Percentiles rank a stretch among this genome's conserved stretches.
phyloP scores from a whole-genome alignment of 2,113 vertebrate species.

The Leptosomus discolor region DNA sequence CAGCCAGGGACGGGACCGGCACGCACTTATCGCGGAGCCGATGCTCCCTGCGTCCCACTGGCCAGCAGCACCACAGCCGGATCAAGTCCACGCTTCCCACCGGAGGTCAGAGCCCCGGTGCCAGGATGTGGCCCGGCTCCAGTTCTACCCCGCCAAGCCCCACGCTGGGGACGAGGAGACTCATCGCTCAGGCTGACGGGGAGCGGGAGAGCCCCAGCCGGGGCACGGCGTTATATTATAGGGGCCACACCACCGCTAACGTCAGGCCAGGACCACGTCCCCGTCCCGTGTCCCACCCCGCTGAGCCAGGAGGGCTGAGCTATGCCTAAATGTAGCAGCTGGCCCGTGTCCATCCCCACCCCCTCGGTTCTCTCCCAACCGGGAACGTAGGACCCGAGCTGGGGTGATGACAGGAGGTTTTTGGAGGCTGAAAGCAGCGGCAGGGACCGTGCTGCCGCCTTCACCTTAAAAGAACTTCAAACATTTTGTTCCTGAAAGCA shows the following conservation, averaged over 20 bases:
- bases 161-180: neutral
- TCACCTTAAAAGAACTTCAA: conserved; percentile 67
- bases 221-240: neutral
- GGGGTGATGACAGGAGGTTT: neutral
- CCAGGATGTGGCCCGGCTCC: neutral
- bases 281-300: fast-evolving
- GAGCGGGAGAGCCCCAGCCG: neutral
- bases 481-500: conserved; percentile 52
- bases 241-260: neutral
- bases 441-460: neutral
- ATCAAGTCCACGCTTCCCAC: conserved; percentile 10
- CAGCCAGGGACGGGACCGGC: fast-evolving
- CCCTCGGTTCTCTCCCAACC: neutral
- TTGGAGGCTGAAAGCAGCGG: neutral
- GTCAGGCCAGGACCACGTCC: neutral
- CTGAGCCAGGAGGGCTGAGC: conserved; percentile 1
- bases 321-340: neutral
- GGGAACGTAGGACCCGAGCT: neutral
- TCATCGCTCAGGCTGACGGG: neutral
- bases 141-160: neutral
- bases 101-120: neutral
- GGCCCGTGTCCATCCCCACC: neutral
- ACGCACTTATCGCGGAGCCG: neutral
- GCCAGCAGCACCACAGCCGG: conserved; percentile 6
- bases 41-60: neutral